Conservation (phyloP, 2,888 invertebrate genomes). For the Magallana nippona region DNA sequence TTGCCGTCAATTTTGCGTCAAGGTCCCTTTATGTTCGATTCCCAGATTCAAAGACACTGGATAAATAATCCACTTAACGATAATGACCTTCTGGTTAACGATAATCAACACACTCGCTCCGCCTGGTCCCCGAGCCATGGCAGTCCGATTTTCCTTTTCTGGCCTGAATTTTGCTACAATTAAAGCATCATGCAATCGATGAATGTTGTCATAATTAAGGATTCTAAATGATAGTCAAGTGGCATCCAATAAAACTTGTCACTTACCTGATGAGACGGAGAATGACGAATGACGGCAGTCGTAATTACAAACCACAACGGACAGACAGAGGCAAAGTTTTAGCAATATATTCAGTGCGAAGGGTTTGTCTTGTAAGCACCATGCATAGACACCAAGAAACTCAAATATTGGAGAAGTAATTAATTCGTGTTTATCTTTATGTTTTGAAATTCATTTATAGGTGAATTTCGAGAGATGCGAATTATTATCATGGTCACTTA, state of each 20-base stretch:
- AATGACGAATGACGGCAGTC: background rate
- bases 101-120: background rate
- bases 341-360: too few relatives aligned
- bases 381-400: too few relatives aligned
- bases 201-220: background rate
- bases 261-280: conserved; percentile 18
- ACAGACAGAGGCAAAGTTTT: too few relatives aligned
- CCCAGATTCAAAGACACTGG: background rate
- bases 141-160: background rate
- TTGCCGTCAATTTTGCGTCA: background rate
- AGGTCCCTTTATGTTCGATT: background rate
- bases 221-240: conserved; percentile 7
- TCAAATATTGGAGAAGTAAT: too few relatives aligned
- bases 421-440: too few relatives aligned
- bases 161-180: background rate
- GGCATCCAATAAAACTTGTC: background rate
- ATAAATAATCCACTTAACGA: conserved; percentile 11
- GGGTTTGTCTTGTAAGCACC: too few relatives aligned
- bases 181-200: conserved; percentile 22
- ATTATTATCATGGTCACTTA: background rate
- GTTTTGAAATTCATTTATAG: background rate
- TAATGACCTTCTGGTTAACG: background rate
- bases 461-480: background rate
- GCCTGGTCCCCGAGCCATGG: background rate
- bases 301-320: background rate